Percentiles rank a stretch among this genome's conserved stretches.
Conservation (phyloP, 2,113 vertebrate species). For the Mixornis gularis region DNA sequence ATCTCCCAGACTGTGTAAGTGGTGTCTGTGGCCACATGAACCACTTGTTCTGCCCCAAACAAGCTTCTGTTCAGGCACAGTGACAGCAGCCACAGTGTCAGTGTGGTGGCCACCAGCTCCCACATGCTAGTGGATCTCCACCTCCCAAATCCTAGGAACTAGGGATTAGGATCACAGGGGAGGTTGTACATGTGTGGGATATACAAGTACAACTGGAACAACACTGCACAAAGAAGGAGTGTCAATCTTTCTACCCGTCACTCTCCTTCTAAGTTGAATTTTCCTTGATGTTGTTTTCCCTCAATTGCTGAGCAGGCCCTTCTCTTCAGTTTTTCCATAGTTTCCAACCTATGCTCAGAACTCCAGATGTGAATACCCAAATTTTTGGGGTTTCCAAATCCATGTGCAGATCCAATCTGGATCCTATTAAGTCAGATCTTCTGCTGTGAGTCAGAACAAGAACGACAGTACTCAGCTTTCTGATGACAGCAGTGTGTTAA, state of each 20-base stretch:
- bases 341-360: background rate
- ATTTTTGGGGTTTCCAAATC: background rate
- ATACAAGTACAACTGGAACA: background rate
- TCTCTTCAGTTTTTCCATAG: background rate
- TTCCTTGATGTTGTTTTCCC: background rate
- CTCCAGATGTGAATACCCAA: background rate
- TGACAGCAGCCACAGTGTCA: background rate
- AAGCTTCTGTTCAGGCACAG: constrained; percentile 18
- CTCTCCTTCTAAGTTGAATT: accelerated
- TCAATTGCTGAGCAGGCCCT: accelerated
- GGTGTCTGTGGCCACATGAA: constrained; percentile 1
- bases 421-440: background rate
- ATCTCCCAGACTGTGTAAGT: constrained; percentile 13
- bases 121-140: background rate
- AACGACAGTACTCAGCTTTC: background rate
- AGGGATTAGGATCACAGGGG: accelerated
- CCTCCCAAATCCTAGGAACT: background rate
- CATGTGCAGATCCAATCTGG: background rate
- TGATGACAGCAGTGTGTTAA: background rate
- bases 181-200: background rate
- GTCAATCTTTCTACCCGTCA: background rate
- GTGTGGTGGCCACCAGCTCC: background rate
- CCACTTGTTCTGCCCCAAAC: background rate
- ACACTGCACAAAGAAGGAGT: background rate
- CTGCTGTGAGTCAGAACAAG: background rate